A percentile compares a stretch with the other conserved stretches of the same genome.
phyloP scores from a whole-genome alignment of 2,797 vertebrate species.

The Hirundo rustica region DNA sequence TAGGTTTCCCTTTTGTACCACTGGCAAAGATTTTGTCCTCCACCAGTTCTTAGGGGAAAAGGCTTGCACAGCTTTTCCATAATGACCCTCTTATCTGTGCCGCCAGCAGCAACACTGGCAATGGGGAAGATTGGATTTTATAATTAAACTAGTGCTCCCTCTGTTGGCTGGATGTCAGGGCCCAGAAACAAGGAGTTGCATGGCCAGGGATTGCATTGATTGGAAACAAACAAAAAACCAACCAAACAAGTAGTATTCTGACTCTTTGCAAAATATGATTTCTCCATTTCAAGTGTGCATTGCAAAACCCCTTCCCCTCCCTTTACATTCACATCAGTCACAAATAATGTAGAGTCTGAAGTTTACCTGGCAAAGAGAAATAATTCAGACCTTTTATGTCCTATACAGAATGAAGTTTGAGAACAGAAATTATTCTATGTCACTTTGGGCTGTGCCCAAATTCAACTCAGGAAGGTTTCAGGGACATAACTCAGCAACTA shows the following conservation, averaged over 20 bases:
- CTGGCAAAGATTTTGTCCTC: background rate
- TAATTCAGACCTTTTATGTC: background rate
- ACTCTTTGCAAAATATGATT: background rate
- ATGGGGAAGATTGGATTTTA: background rate
- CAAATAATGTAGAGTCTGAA: background rate
- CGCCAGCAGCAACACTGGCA: conserved; percentile 15
- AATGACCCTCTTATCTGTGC: conserved; percentile 36
- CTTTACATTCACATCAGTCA: background rate
- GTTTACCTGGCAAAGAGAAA: background rate
- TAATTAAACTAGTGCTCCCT: conserved; percentile 63
- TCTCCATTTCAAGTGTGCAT: background rate
- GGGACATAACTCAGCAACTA: conserved; percentile 48
- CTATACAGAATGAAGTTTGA: conserved; percentile 24
- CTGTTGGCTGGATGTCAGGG: conserved; percentile 54
- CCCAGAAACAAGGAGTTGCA: background rate
- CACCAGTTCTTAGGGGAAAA: conserved; percentile 19
- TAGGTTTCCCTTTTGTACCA: background rate
- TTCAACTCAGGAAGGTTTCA: conserved; percentile 16
- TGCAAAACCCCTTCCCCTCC: background rate
- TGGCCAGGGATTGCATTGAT: background rate
- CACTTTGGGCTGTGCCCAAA: conserved; percentile 15
- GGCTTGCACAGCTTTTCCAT: background rate
- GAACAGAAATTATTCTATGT: conserved; percentile 10
- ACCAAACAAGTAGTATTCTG: background rate
- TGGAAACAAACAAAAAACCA: too few relatives aligned